Evolutionary conservation across 2,888 invertebrate genomes (phyloP).

Genomic region (Micropterix aruncella): DNA sequence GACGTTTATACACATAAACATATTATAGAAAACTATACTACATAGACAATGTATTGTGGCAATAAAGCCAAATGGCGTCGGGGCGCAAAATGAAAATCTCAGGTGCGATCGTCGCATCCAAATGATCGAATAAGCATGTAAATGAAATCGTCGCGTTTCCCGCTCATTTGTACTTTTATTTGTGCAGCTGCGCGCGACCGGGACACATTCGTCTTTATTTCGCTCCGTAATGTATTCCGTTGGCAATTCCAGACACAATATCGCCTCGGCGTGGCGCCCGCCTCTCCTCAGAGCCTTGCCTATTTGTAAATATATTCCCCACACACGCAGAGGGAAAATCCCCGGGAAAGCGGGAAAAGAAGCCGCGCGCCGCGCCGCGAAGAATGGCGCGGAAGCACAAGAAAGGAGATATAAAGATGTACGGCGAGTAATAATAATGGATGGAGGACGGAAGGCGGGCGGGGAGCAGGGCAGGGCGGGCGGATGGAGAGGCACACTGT

Average conservation of each 20-base stretch:
- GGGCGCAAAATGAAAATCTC: too few relatives aligned
- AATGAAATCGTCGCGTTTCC: too few relatives aligned
- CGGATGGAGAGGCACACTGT: conserved; percentile 8
- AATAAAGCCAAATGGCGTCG: too few relatives aligned
- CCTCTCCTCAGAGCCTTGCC: neutral
- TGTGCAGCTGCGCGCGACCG: too few relatives aligned
- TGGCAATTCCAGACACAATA: neutral
- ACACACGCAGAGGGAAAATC: neutral
- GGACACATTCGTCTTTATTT: neutral
- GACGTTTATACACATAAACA: too few relatives aligned
- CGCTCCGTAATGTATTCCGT: neutral
- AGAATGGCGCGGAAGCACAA: neutral
- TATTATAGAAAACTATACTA: too few relatives aligned
- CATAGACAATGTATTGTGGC: too few relatives aligned
- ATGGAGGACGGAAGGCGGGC: conserved; percentile 8
- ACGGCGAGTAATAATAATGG: conserved; percentile 13
- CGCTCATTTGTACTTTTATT: too few relatives aligned
- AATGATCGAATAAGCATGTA: too few relatives aligned
- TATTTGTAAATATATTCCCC: neutral
- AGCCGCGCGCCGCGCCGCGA: too few relatives aligned
- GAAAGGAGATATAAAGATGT: conserved; percentile 11
- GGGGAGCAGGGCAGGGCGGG: neutral
- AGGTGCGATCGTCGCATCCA: too few relatives aligned
- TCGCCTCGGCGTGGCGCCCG: neutral
- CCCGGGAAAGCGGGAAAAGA: neutral